A percentile compares a stretch with the other conserved stretches of the same genome.
These are phyloP conservation scores for Micrastur ruficollis DNA, from an alignment of 2,797 vertebrate genomes.

Conservation along the genomic window DNA sequence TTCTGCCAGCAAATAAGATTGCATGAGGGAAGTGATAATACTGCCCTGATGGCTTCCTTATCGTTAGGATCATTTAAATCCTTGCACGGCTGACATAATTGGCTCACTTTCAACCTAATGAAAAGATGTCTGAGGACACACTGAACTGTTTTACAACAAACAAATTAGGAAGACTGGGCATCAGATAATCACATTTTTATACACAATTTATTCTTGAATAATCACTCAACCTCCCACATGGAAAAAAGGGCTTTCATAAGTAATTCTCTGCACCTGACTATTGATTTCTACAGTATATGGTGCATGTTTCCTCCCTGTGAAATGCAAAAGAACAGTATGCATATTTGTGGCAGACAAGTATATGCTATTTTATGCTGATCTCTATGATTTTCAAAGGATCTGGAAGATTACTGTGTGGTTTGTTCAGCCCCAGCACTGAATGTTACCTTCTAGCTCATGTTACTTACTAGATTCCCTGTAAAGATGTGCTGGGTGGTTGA, in stretches of 20 bases:
- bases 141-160: background rate
- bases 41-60: background rate
- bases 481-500: constrained; percentile 31
- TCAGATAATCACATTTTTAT: background rate
- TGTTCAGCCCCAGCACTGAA: background rate
- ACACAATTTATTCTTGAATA: background rate
- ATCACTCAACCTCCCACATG: background rate
- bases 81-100: background rate
- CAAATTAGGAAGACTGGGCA: background rate
- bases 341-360: background rate
- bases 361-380: background rate
- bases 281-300: background rate
- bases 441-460: background rate
- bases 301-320: background rate
- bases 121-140: background rate
- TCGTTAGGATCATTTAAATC: background rate
- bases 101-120: background rate
- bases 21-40: background rate
- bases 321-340: background rate
- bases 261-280: background rate
- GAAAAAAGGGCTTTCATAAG: background rate
- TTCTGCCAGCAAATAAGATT: background rate
- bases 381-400: background rate
- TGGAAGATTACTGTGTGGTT: background rate
- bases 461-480: constrained; percentile 67